phyloP scores from a whole-genome alignment of 1,140 invertebrate species.

The Mya arenaria region DNA sequence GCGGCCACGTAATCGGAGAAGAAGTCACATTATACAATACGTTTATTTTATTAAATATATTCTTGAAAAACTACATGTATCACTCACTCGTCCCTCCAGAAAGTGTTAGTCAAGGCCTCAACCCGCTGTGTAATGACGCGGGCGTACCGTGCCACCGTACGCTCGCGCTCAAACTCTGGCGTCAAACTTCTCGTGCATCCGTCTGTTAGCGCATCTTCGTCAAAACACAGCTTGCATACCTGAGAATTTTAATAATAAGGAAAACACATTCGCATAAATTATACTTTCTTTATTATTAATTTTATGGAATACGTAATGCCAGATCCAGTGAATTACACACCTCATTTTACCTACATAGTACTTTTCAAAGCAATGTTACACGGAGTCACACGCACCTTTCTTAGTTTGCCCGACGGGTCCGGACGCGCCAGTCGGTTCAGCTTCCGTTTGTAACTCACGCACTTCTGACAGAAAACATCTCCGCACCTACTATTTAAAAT shows the following conservation, averaged over 20 bases:
- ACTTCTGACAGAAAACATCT: slow-evolving; percentile 32
- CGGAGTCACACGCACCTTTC: slow-evolving; percentile 16
- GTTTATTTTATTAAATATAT: not conserved
- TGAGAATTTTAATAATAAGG: not conserved
- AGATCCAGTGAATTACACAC: not conserved
- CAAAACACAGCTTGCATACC: slow-evolving; percentile 27
- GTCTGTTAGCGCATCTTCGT: not conserved
- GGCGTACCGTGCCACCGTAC: not conserved
- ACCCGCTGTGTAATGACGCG: not conserved
- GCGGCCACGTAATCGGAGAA: not conserved
- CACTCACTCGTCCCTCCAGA: slow-evolving; percentile 40
- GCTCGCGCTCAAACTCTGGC: not conserved
- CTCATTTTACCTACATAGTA: not conserved
- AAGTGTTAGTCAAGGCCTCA: slow-evolving; percentile 23
- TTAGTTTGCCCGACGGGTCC: slow-evolving; percentile 23
- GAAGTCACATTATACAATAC: not conserved
- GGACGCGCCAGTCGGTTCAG: slow-evolving; percentile 15
- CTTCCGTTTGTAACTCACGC: slow-evolving; percentile 9
- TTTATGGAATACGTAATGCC: not conserved
- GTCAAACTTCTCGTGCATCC: slow-evolving; percentile 13
- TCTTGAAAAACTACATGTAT: too few relatives aligned
- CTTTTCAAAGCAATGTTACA: not conserved
- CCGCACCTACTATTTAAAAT: slow-evolving; percentile 13
- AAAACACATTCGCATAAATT: not conserved
- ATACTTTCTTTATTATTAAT: not conserved